Evolutionary conservation across 92 coral and sea anemone species (phyloP).

Genomic region (Chrysogorgia sp.): DNA sequence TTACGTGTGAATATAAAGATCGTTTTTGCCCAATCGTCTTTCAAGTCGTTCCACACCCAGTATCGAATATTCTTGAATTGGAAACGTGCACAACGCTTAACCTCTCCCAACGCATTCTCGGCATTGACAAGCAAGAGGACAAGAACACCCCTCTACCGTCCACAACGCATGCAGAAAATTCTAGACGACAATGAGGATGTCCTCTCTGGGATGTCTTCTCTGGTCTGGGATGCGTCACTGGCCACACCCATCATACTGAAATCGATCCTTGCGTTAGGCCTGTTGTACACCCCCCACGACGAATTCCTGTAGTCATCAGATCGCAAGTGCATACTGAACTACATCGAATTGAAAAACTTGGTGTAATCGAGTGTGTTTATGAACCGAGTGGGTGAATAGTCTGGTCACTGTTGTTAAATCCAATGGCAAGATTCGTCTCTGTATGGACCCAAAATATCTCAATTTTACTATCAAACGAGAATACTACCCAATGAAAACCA

Average conservation of each 20-base stretch:
- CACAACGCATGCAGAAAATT: neutral
- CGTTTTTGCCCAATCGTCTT: constrained; percentile 18
- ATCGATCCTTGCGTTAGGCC: constrained; percentile 28
- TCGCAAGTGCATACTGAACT: constrained; percentile 21
- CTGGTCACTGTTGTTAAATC: constrained; percentile 34
- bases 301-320: constrained; percentile 22
- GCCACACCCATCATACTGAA: constrained; percentile 16
- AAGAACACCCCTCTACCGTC: neutral
- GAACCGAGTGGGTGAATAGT: constrained; percentile 40
- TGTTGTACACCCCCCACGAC: constrained; percentile 29
- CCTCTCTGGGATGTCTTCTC: neutral
- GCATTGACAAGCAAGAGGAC: neutral
- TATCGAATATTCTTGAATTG: constrained; percentile 15
- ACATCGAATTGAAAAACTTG: constrained; percentile 38
- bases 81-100: constrained; percentile 4
- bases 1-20: neutral
- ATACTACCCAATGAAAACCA: constrained; percentile 27
- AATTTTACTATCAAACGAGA: constrained; percentile 26
- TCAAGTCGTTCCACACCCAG: constrained; percentile 14
- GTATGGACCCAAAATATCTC: constrained; percentile 25
- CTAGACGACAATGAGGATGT: constrained; percentile 6
- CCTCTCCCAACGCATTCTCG: constrained; percentile 12
- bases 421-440: constrained; percentile 23
- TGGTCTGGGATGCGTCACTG: constrained; percentile 13
- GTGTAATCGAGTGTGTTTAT: constrained; percentile 36